These are phyloP conservation scores for Nebria salina DNA, from an alignment of 2,888 invertebrate genomes.

Conservation along the genomic window DNA sequence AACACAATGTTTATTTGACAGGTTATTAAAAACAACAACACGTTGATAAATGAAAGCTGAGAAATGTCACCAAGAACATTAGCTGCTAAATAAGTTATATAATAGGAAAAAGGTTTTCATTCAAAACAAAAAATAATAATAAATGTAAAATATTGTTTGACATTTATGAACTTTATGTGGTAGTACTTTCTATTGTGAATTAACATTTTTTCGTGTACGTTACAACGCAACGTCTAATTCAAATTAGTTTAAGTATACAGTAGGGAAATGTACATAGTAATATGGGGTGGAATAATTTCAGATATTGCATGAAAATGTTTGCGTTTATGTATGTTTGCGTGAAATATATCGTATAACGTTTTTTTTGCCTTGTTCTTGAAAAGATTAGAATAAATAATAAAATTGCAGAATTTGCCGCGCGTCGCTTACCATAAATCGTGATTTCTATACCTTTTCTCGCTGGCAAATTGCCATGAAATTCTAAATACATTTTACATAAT, in stretches of 20 bases:
- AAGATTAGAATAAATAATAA: constrained; percentile 24
- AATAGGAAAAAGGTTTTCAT: background rate
- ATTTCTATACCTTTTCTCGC: background rate
- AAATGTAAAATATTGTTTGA: background rate
- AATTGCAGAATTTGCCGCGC: constrained; percentile 17
- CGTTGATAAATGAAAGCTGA: background rate
- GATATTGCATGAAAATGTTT: constrained; percentile 24
- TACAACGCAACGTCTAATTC: background rate
- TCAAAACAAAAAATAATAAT: background rate
- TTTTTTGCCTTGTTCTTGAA: constrained; percentile 11
- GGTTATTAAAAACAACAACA: background rate
- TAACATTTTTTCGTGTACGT: background rate
- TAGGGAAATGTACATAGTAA: background rate
- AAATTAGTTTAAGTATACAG: background rate
- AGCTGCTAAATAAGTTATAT: background rate
- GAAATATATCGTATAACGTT: constrained; percentile 24
- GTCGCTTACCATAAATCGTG: constrained; percentile 19
- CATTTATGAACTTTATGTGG: background rate
- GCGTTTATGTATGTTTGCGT: constrained; percentile 35
- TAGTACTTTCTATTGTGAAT: background rate
- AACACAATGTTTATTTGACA: background rate
- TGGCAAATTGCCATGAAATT: constrained; percentile 28
- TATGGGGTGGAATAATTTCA: background rate
- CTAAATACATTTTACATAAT: background rate
- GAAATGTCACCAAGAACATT: background rate